Percentiles rank a stretch among this genome's conserved stretches.
These are phyloP conservation scores for Drosophila meridiana DNA, from an alignment of 2,888 invertebrate genomes.

Conservation along the genomic window DNA sequence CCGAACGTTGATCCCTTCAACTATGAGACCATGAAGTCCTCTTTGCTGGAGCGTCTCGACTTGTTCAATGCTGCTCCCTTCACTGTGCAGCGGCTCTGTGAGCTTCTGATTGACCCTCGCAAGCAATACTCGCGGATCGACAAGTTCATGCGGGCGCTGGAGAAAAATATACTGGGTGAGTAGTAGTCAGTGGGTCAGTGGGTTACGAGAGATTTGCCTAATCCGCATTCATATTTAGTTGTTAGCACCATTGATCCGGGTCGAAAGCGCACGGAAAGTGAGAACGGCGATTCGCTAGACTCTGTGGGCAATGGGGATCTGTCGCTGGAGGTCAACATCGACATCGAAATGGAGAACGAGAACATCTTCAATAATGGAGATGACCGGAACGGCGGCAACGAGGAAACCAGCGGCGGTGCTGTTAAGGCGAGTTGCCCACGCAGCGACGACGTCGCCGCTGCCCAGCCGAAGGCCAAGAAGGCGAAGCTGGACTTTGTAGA, in stretches of 20 bases:
- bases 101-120: conserved; percentile 94
- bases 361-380: conserved; percentile 80
- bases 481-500: conserved; percentile 77
- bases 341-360: conserved; percentile 87
- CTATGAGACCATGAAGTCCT: conserved; percentile 94
- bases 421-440: conserved; percentile 65
- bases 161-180: conserved; percentile 93
- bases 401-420: conserved; percentile 38
- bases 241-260: conserved; percentile 92
- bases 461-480: conserved; percentile 86
- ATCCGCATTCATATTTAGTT: conserved; percentile 85
- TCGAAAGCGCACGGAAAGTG: conserved; percentile 87
- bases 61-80: conserved; percentile 96
- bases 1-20: conserved; percentile 96
- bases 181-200: neutral
- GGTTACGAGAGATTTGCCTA: neutral
- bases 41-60: conserved; percentile 92
- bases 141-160: conserved; percentile 98
- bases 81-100: conserved; percentile 97
- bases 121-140: conserved; percentile 98
- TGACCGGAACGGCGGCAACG: conserved; percentile 67
- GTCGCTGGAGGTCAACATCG: conserved; percentile 86
- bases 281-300: conserved; percentile 88
- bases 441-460: conserved; percentile 67
- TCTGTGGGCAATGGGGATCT: conserved; percentile 85